phyloP scores from a whole-genome alignment of 1,140 invertebrate genomes.

The Drosophila dunni region DNA sequence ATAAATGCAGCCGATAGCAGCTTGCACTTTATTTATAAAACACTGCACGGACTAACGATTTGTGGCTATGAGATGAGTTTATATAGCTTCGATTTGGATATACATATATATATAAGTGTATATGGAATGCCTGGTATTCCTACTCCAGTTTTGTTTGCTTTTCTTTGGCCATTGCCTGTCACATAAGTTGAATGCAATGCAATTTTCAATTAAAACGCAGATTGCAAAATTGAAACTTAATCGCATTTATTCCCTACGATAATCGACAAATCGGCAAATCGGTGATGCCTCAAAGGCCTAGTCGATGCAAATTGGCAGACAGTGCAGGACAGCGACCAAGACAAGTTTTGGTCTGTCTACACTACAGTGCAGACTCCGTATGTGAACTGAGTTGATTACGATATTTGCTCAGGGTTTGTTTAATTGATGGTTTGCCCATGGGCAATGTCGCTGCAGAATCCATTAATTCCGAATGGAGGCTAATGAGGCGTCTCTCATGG shows the following conservation, averaged over 20 bases:
- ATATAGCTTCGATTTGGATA: slow-evolving; percentile 16
- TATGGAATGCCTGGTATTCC: neutral
- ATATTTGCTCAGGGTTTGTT: slow-evolving; percentile 54
- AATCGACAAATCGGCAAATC: neutral
- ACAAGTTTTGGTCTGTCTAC: neutral
- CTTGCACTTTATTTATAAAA: slow-evolving; percentile 58
- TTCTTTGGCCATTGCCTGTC: slow-evolving; percentile 66
- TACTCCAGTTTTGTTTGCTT: slow-evolving; percentile 58
- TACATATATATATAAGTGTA: neutral
- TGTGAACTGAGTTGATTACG: slow-evolving; percentile 18
- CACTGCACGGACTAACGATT: slow-evolving; percentile 35
- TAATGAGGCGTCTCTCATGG: slow-evolving; percentile 41
- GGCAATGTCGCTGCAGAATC: slow-evolving; percentile 42
- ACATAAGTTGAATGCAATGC: slow-evolving; percentile 57
- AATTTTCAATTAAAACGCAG: slow-evolving; percentile 63
- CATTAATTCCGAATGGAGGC: slow-evolving; percentile 46
- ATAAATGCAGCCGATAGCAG: slow-evolving; percentile 67
- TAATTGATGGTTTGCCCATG: slow-evolving; percentile 63
- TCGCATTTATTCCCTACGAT: slow-evolving; percentile 42
- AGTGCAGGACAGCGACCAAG: slow-evolving; percentile 9
- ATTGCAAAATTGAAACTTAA: slow-evolving; percentile 69
- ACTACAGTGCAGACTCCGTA: too few species aligned
- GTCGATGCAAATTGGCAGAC: slow-evolving; percentile 28
- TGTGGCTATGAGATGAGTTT: slow-evolving; percentile 26
- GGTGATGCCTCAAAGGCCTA: slow-evolving; percentile 40